Evolutionary conservation across 2,113 vertebrate genomes (phyloP).

Genomic region (Salvelinus fontinalis): DNA sequence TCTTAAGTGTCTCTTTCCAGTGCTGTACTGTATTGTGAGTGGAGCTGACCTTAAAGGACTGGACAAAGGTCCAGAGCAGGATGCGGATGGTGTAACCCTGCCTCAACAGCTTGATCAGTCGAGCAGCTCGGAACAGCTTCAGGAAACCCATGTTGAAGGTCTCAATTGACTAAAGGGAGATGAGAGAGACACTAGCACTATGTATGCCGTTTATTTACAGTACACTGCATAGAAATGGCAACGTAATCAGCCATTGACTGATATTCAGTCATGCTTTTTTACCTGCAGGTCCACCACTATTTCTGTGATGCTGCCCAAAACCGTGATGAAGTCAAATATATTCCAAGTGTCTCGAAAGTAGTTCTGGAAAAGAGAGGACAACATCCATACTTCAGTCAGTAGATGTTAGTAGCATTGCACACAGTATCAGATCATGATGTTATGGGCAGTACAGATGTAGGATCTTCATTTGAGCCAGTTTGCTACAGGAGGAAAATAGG

Average conservation of each 20-base stretch:
- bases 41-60: slow-evolving; percentile 90
- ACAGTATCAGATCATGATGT: not conserved
- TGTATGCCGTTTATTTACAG: no score
- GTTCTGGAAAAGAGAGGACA: slow-evolving; percentile 76
- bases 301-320: slow-evolving; percentile 95
- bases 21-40: not conserved
- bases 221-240: no score
- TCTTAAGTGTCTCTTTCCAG: no score
- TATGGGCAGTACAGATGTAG: not conserved
- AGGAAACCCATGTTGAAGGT: slow-evolving; percentile 97
- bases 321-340: slow-evolving; percentile 99
- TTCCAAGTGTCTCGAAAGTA: slow-evolving; percentile 99
- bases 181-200: not conserved
- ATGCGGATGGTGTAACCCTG: slow-evolving; percentile 99
- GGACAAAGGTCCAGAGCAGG: slow-evolving; percentile 96
- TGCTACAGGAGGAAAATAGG: no score
- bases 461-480: no score
- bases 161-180: slow-evolving; percentile 69
- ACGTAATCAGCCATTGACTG: not conserved
- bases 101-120: slow-evolving; percentile 94
- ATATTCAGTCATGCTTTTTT: not conserved
- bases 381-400: not conserved
- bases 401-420: not conserved
- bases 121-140: slow-evolving; percentile 95
- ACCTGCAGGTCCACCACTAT: slow-evolving; percentile 86